phyloP scores from a whole-genome alignment of 2,797 vertebrate genomes.

The Lepus townsendii region DNA sequence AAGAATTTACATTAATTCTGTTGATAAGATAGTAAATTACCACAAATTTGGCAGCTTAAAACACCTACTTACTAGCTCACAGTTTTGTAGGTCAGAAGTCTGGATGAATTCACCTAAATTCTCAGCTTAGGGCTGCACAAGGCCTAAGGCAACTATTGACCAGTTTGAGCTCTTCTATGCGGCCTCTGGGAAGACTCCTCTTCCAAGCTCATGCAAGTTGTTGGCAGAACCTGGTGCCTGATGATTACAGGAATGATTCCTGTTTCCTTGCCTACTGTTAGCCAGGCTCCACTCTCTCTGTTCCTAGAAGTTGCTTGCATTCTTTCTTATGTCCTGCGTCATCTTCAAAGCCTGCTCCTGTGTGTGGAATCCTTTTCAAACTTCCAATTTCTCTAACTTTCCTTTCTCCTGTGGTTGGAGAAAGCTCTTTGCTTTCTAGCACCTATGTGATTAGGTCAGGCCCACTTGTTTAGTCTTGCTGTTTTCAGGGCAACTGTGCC shows the following conservation, averaged over 20 bases:
- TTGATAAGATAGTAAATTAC: neutral
- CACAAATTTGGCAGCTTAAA: no score
- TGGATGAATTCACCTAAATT: neutral
- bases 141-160: neutral
- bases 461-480: neutral
- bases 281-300: neutral
- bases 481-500: neutral
- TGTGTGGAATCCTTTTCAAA: neutral
- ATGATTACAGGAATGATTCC: neutral
- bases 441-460: neutral
- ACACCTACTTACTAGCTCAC: no score
- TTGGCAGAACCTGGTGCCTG: neutral
- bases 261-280: neutral
- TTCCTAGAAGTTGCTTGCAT: neutral
- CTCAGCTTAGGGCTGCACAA: neutral
- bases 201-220: neutral
- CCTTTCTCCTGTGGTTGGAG: neutral
- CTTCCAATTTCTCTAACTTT: constrained; percentile 17
- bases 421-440: neutral
- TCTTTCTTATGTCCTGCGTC: neutral
- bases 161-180: neutral
- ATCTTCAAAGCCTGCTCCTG: neutral
- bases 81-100: neutral
- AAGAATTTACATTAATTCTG: constrained; percentile 10
- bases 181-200: neutral